Conservation (phyloP, 2,113 vertebrate genomes). For the Xiphophorus hellerii region DNA sequence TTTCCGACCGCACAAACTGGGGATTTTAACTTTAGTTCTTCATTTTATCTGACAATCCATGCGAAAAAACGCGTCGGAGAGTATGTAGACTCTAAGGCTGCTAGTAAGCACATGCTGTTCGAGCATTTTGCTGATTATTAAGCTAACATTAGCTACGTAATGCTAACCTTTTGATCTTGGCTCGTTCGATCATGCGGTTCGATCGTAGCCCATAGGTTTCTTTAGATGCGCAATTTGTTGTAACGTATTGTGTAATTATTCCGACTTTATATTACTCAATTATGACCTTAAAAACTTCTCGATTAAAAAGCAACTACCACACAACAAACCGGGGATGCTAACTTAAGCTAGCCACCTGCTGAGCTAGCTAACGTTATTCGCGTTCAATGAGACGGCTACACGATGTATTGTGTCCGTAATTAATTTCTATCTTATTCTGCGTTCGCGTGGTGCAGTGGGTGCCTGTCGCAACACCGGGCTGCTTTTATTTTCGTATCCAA, state of each 20-base stretch:
- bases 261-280: neutral
- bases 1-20: slow-evolving; percentile 20
- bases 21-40: neutral
- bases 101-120: neutral
- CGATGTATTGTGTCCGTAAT: slow-evolving; percentile 38
- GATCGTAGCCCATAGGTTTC: neutral
- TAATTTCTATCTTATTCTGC: slow-evolving; percentile 32
- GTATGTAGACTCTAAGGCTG: slow-evolving; percentile 30
- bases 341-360: slow-evolving; percentile 51
- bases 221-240: slow-evolving; percentile 15
- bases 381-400: slow-evolving; percentile 39
- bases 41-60: neutral
- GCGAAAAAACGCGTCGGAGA: neutral
- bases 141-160: slow-evolving; percentile 58
- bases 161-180: slow-evolving; percentile 67
- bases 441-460: slow-evolving; percentile 29
- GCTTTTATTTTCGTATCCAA: slow-evolving; percentile 17
- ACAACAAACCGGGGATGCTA: slow-evolving; percentile 49
- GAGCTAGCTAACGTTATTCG: slow-evolving; percentile 59
- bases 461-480: slow-evolving; percentile 22
- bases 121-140: slow-evolving; percentile 41
- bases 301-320: neutral
- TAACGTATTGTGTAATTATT: neutral
- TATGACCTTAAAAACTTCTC: slow-evolving; percentile 4
- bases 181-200: slow-evolving; percentile 18